Evolutionary conservation across 2,113 vertebrate genomes (phyloP), one percentile per base, ranked within the genome.

Genomic region (Oreochromis tanganicae): DNA sequence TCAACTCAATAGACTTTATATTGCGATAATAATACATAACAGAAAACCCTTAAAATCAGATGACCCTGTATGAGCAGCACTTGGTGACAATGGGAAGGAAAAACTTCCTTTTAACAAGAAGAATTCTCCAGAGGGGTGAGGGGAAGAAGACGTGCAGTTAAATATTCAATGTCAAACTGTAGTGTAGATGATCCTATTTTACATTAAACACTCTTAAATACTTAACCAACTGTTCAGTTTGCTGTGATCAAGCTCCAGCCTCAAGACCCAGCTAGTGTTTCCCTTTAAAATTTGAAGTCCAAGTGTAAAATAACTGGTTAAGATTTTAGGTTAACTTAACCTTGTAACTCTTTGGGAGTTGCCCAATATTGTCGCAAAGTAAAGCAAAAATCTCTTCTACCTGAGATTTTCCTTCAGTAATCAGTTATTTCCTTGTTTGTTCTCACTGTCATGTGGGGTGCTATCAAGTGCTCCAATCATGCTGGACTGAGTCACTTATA

Each of bases 341-440:
- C 36, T 43, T 71, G 36, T 71, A 71, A 71, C 36, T 71, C 19
- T 43, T 43, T 43, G n/a, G n/a, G 66, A 16, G 66, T 21, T 68
- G 36, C 63, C 34, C 12, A 24, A 21, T 41, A 24, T 41, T 41
- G 63, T 24, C 0, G 3, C 7, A 43, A 41, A 24, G 38, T 71
- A 71, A 71, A 71, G 16, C 36, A 71, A 71, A 71, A 71, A 43
- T 43, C 3, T 71, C 43, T 43, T 71, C 66, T 71, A 24, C 12
- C 36, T 43, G 0, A 43, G 12, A 43, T 71, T 9, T 43, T 3
- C 61, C 1, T n/a, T 66, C 38, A 38, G 36, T 7, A 66, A 68
- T 68, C 11, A 5, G 12, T 0, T 8, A 24, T 24, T 71, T 71
- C 4, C n/a, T 43, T 71, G n/a, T 9, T 71, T 43, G n/a, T 0